Conservation (phyloP, 2,797 vertebrate genomes). For the Poeciliopsis turneri region DNA sequence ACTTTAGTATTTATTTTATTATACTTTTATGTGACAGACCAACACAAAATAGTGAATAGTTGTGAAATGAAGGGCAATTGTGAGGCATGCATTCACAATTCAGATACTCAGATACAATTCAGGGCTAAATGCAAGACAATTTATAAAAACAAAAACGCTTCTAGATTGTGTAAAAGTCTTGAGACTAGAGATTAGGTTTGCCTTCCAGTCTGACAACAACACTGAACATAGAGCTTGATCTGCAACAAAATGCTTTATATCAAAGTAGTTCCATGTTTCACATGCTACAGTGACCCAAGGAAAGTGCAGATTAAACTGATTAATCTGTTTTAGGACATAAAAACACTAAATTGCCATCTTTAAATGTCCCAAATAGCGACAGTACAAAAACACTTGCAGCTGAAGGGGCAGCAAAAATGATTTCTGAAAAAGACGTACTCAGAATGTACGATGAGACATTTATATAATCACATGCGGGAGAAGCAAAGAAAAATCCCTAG, state of each 20-base stretch:
- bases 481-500: too few species aligned
- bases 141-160: background rate
- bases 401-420: background rate
- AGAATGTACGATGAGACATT: background rate
- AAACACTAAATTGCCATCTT: background rate
- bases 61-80: background rate
- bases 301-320: background rate
- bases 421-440: background rate
- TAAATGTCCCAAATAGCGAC: background rate
- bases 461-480: background rate
- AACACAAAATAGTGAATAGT: background rate
- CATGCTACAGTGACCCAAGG: background rate
- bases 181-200: background rate
- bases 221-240: background rate
- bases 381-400: background rate
- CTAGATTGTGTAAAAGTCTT: background rate
- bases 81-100: background rate
- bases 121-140: background rate
- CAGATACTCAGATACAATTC: background rate
- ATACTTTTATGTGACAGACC: background rate
- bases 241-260: background rate
- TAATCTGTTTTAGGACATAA: background rate
- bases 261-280: background rate
- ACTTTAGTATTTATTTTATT: background rate
- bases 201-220: background rate